Evolutionary conservation across 2,888 invertebrate species (phyloP).

Genomic region (Dexiosoma caninum): DNA sequence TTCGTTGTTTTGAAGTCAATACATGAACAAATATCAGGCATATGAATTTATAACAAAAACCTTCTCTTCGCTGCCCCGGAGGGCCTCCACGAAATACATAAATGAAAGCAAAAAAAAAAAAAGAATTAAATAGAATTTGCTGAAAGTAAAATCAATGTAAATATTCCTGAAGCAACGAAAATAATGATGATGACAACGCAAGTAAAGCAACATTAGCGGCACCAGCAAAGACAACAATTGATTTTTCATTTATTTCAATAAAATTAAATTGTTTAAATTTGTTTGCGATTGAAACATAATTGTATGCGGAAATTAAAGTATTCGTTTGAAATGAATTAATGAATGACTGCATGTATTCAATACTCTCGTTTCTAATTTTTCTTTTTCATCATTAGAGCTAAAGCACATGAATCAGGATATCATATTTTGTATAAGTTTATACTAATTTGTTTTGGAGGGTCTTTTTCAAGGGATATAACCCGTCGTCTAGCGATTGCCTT

Average conservation of each 20-base stretch:
- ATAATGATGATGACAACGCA: slow-evolving; percentile 37
- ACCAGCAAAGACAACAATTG: slow-evolving; percentile 32
- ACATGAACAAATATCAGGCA: slow-evolving; percentile 55
- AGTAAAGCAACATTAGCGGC: slow-evolving; percentile 24
- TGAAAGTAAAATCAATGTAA: slow-evolving; percentile 50
- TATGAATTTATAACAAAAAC: slow-evolving; percentile 30
- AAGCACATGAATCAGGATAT: no score
- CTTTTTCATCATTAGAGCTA: no score
- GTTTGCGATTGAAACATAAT: slow-evolving; percentile 34
- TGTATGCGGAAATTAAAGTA: background rate
- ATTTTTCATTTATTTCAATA: slow-evolving; percentile 65
- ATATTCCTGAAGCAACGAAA: slow-evolving; percentile 36
- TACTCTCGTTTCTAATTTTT: no score
- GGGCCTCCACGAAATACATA: slow-evolving; percentile 26
- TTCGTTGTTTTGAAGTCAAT: slow-evolving; percentile 54
- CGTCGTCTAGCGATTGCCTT: no score
- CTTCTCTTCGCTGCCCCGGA: slow-evolving; percentile 21
- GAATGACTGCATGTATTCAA: no score
- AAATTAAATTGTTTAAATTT: slow-evolving; percentile 37
- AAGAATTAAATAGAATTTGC: slow-evolving; percentile 17
- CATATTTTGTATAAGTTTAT: no score
- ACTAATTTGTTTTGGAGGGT: no score
- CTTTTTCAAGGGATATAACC: no score
- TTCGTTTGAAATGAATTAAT: no score
- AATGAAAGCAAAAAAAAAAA: background rate